Conservation (phyloP, 2,888 invertebrate species). For the Digitonthophagus gazella region DNA sequence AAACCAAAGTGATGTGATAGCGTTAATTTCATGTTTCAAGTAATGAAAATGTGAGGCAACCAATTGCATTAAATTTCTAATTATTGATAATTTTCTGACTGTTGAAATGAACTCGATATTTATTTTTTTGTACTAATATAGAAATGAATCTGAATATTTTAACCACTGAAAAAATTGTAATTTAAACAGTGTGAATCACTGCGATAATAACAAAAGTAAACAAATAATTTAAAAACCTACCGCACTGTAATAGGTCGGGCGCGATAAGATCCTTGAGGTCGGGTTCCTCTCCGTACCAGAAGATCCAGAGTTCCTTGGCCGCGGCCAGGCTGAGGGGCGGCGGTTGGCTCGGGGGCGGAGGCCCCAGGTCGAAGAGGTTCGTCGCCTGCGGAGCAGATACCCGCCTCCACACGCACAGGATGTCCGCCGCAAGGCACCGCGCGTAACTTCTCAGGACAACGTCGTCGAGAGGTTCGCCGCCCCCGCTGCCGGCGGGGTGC, state of each 20-base stretch:
- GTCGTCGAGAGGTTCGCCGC: slow-evolving; percentile 76
- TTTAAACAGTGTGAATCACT: too few species aligned
- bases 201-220: too few species aligned
- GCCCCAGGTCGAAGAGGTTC: slow-evolving; percentile 53
- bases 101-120: too few species aligned
- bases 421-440: slow-evolving; percentile 88
- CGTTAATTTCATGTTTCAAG: too few species aligned
- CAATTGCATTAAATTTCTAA: too few species aligned
- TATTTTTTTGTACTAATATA: too few species aligned
- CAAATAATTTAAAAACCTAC: slow-evolving; percentile 60
- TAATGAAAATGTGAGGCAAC: too few species aligned
- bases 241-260: slow-evolving; percentile 79
- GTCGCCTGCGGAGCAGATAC: slow-evolving; percentile 61
- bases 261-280: slow-evolving; percentile 82
- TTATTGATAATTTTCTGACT: too few species aligned
- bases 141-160: too few species aligned
- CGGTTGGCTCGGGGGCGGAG: slow-evolving; percentile 55
- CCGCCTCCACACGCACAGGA: slow-evolving; percentile 97
- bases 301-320: slow-evolving; percentile 98
- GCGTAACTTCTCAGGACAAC: slow-evolving; percentile 89
- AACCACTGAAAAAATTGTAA: too few species aligned
- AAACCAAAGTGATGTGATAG: too few species aligned
- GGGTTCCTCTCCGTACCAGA: slow-evolving; percentile 99
- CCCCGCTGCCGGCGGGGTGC: slow-evolving; percentile 65
- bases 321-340: slow-evolving; percentile 80